Conservation (phyloP, 1,140 invertebrate genomes). For the Brachionus angularis region DNA sequence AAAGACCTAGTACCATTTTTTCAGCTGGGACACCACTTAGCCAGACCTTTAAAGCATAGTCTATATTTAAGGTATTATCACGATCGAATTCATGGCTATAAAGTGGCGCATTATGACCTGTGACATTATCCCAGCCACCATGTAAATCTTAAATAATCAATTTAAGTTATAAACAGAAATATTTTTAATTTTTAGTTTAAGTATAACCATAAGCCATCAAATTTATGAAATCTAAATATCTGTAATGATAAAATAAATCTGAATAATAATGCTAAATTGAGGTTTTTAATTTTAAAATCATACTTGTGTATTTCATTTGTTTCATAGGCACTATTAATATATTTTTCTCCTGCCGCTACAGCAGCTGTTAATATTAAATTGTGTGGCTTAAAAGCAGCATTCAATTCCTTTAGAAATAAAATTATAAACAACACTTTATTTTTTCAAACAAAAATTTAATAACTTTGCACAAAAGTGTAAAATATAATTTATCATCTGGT, state of each 20-base stretch:
- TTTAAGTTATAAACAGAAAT: neutral
- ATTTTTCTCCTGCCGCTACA: constrained; percentile 46
- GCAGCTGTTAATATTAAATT: constrained; percentile 47
- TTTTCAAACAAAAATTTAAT: neutral
- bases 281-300: constrained; percentile 62
- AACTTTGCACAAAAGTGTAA: constrained; percentile 61
- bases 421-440: neutral
- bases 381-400: constrained; percentile 40
- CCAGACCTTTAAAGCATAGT: constrained; percentile 63
- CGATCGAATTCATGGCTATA: constrained; percentile 46
- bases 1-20: constrained; percentile 78
- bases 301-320: constrained; percentile 72
- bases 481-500: constrained; percentile 60
- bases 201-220: constrained; percentile 78
- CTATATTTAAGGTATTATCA: constrained; percentile 45
- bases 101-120: constrained; percentile 42
- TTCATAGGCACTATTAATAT: constrained; percentile 66
- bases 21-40: constrained; percentile 69
- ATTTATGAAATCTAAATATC: constrained; percentile 87
- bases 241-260: constrained; percentile 53
- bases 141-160: constrained; percentile 49
- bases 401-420: constrained; percentile 5
- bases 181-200: no score
- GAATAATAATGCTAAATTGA: constrained; percentile 63
- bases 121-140: constrained; percentile 41